phyloP scores from a whole-genome alignment of 2,888 invertebrate genomes.

The Synanthedon myopaeformis region DNA sequence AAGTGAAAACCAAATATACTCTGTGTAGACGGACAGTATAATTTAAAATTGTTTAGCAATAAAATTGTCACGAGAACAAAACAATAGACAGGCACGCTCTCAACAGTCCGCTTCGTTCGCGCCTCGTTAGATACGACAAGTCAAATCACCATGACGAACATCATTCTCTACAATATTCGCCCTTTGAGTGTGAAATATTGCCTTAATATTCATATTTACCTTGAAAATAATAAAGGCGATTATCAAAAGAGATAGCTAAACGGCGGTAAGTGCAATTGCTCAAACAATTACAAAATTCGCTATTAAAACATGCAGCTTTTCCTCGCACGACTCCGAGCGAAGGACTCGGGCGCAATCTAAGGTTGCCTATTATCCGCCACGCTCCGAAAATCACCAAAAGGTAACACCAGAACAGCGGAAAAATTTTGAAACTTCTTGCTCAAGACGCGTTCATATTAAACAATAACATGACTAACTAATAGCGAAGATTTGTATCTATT shows the following conservation, averaged over 20 bases:
- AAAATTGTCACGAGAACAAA: slow-evolving; percentile 30
- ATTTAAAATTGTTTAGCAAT: slow-evolving; percentile 30
- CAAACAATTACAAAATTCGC: slow-evolving; percentile 43
- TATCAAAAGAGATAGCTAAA: slow-evolving; percentile 31
- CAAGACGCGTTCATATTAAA: slow-evolving; percentile 63
- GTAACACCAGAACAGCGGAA: slow-evolving; percentile 61
- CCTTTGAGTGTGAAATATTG: slow-evolving; percentile 10
- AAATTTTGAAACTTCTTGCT: slow-evolving; percentile 65
- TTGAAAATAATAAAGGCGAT: slow-evolving; percentile 32
- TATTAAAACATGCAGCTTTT: slow-evolving; percentile 61
- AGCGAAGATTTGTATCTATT: slow-evolving; percentile 57
- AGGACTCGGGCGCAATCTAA: slow-evolving; percentile 65
- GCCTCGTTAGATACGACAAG: slow-evolving; percentile 22
- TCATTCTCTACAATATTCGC: slow-evolving; percentile 22
- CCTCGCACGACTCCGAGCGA: slow-evolving; percentile 50
- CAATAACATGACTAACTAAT: slow-evolving; percentile 60
- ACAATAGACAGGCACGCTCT: slow-evolving; percentile 42
- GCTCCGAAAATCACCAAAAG: slow-evolving; percentile 69
- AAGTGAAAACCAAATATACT: slow-evolving; percentile 29
- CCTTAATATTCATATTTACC: slow-evolving; percentile 17
- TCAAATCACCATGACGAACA: slow-evolving; percentile 29
- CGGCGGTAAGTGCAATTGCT: slow-evolving; percentile 27
- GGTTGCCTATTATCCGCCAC: slow-evolving; percentile 68
- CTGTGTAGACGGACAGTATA: slow-evolving; percentile 30
- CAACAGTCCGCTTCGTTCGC: slow-evolving; percentile 25